phyloP scores from a whole-genome alignment of 1,140 invertebrate genomes.

The Nasonia longicornis region DNA sequence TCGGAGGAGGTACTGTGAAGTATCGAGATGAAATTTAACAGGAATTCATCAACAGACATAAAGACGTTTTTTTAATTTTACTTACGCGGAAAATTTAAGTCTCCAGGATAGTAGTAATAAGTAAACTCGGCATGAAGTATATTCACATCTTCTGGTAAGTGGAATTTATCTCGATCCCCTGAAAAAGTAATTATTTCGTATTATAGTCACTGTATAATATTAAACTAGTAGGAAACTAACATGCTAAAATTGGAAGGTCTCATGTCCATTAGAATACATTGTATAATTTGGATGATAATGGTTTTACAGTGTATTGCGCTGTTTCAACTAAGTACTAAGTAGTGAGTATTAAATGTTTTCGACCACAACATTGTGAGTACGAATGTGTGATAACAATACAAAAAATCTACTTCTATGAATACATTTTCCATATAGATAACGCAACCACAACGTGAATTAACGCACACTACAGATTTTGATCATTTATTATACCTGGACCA shows the following conservation, averaged over 20 bases:
- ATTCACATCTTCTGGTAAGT: constrained; percentile 88
- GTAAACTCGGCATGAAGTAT: constrained; percentile 95
- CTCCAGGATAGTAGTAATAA: constrained; percentile 96
- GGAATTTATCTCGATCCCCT: constrained; percentile 87
- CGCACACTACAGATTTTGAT: constrained; percentile 44
- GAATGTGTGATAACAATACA: constrained; percentile 15
- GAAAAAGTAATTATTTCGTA: constrained; percentile 51
- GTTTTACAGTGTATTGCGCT: constrained; percentile 2
- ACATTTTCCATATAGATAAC: constrained; percentile 48
- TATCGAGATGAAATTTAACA: constrained; percentile 44
- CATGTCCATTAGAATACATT: neutral
- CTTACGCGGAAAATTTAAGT: constrained; percentile 91
- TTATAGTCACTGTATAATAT: neutral
- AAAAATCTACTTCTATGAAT: constrained; percentile 34
- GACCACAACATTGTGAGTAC: neutral
- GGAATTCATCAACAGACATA: neutral
- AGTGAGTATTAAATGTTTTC: constrained; percentile 18
- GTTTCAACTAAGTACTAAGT: constrained; percentile 18
- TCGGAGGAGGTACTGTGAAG: constrained; percentile 87
- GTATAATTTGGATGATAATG: constrained; percentile 23
- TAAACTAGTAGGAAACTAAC: constrained; percentile 4
- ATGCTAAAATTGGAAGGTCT: neutral
- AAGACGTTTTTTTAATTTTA: constrained; percentile 42
- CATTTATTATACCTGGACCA: constrained; percentile 61
- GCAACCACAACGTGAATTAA: constrained; percentile 35